Conservation (phyloP, 2,888 invertebrate species). For the Anticlea derivata region DNA sequence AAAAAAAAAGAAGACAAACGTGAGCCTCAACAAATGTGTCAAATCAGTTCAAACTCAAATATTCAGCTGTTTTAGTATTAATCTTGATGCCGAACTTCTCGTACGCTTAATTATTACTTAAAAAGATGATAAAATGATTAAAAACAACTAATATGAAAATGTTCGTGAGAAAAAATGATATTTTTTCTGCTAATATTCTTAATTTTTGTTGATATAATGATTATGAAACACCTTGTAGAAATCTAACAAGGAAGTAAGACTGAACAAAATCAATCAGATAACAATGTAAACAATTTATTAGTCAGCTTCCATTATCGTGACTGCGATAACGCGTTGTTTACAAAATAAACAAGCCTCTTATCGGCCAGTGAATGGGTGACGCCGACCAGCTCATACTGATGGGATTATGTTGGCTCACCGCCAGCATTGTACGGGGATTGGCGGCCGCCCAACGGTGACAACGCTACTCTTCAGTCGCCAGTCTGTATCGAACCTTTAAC, state of each 20-base stretch:
- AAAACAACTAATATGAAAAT: too few species aligned
- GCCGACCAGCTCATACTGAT: constrained; percentile 18
- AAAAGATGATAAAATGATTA: too few species aligned
- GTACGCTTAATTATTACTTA: too few species aligned
- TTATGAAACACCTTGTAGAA: too few species aligned
- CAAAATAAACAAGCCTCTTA: constrained; percentile 67
- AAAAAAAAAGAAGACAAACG: too few species aligned
- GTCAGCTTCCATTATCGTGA: constrained; percentile 17
- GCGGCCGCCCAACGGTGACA: constrained; percentile 64
- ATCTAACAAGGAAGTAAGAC: not conserved
- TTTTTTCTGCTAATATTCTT: too few species aligned
- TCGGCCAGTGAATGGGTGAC: constrained; percentile 45
- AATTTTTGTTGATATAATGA: too few species aligned
- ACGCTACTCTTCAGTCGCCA: constrained; percentile 53
- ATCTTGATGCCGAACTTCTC: too few species aligned
- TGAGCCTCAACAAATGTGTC: too few species aligned
- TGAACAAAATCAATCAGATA: constrained; percentile 14
- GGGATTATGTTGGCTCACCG: constrained; percentile 47
- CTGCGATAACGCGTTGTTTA: constrained; percentile 66
- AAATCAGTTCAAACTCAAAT: too few species aligned
- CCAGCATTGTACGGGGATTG: constrained; percentile 57
- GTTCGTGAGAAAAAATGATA: too few species aligned
- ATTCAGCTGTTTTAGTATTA: too few species aligned
- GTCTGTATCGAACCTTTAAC: constrained; percentile 52
- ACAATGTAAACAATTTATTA: constrained; percentile 30